Percentiles rank a stretch among this genome's conserved stretches.
phyloP scores from a whole-genome alignment of 1,140 invertebrate genomes.

The Papilio xuthus region DNA sequence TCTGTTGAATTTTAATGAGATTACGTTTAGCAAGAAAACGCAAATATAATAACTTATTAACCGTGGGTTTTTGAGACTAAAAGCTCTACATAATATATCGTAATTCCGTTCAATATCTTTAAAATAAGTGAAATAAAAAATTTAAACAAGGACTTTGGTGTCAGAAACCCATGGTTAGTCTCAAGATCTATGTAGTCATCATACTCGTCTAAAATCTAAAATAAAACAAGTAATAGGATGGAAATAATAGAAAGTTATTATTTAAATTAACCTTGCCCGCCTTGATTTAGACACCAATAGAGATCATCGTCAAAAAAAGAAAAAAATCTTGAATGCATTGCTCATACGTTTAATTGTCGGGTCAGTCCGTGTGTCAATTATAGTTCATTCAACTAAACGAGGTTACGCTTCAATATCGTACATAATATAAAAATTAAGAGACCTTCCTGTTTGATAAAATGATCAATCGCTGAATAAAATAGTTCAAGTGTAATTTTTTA shows the following conservation, averaged over 20 bases:
- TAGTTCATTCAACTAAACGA: constrained; percentile 77
- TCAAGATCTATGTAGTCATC: neutral
- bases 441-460: constrained; percentile 38
- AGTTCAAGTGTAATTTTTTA: too few species aligned
- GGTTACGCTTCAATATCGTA: constrained; percentile 72
- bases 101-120: too few species aligned
- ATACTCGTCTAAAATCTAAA: neutral
- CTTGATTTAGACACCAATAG: neutral
- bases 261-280: neutral
- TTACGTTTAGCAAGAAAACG: neutral
- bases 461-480: neutral
- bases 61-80: too few species aligned
- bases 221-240: neutral
- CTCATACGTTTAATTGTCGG: constrained; percentile 70
- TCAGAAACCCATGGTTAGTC: too few species aligned
- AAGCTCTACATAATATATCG: too few species aligned
- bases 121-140: too few species aligned
- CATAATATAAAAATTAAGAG: constrained; percentile 56
- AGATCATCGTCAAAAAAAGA: constrained; percentile 16
- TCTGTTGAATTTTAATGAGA: neutral
- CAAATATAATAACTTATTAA: too few species aligned
- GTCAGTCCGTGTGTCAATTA: constrained; percentile 79
- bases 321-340: constrained; percentile 38
- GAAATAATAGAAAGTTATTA: neutral
- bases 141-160: too few species aligned